Evolutionary conservation across 2,888 invertebrate genomes (phyloP), one percentile per base, ranked within the genome.

Genomic region (Nymphalis c-album): DNA sequence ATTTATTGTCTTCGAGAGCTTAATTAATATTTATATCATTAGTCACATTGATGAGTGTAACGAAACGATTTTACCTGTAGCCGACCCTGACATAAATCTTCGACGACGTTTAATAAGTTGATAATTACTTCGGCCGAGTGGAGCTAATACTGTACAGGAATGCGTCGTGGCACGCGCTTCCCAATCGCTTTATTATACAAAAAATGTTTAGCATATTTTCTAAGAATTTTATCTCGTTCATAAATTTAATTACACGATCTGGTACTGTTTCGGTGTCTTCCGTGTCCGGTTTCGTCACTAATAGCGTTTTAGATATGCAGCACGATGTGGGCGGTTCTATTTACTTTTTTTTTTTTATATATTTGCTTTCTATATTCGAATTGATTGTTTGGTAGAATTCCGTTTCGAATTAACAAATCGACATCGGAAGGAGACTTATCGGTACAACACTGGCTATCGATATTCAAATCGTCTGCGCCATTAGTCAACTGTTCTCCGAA

Each of bases 201-300:
- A n/a, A n/a, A n/a, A 80, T 82, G 79, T 82, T 84, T 81, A 83
- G 78, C 81, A 86, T 85, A 85, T 85, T 86, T 84, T 81, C 74
- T 76, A 78, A 79, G 79, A 80, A 80, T 76, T 77, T 81, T 85
- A 85, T 85, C 85, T 83, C 80, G 75, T 75, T 74, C 76, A 85
- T 85, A 85, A 81, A 80, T 83, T 87, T 87, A 90, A 90, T 89
- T 90, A 86, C 84, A 78, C 72, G 80, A 80, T 81, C 80, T 79
- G 79, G 80, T 81, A 82, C 80, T 82, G 81, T 85, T 86, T 82
- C 80, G 77, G 83, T 81, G 75, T 84, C 80, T 86, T 85, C 83
- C 82, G 84, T 79, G 80, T 86, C 85, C 81, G 82, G 84, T 82
- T 83, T 79, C 81, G 31, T 61, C 64, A 50, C 53, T 60, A 46